Evolutionary conservation across 2,113 vertebrate species (phyloP).

Genomic region (Antigone vipio): DNA sequence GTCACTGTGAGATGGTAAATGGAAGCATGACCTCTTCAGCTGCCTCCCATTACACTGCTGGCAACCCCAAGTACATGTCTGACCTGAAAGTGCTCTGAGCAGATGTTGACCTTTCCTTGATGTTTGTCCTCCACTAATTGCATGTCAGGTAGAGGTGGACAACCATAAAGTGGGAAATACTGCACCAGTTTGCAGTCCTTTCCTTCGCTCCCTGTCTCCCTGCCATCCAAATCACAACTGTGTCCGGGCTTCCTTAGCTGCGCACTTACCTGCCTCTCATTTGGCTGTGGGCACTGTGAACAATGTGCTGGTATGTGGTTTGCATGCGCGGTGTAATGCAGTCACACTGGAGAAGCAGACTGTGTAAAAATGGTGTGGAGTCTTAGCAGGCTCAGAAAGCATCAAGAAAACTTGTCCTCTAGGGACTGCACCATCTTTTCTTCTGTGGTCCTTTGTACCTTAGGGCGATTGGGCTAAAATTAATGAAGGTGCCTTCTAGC

Average conservation of each 20-base stretch:
- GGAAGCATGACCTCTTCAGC: neutral
- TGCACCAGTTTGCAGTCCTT: neutral
- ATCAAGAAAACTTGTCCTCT: neutral
- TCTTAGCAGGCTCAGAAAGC: neutral
- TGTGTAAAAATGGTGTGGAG: neutral
- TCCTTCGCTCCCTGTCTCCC: neutral
- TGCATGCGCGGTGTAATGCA: neutral
- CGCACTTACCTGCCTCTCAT: neutral
- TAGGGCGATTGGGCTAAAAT: neutral
- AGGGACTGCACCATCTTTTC: neutral
- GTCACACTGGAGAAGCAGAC: neutral
- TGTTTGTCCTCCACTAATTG: neutral
- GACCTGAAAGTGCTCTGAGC: slow-evolving; percentile 12
- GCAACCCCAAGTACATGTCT: neutral
- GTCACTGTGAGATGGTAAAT: neutral
- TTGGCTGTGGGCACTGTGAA: accelerated
- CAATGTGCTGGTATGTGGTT: neutral
- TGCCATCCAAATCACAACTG: neutral
- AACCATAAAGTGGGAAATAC: neutral
- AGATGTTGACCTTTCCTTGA: slow-evolving; percentile 49
- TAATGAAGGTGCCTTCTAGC: neutral
- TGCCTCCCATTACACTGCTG: neutral
- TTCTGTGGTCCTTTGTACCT: neutral
- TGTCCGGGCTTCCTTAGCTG: neutral
- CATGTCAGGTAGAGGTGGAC: neutral